These are phyloP conservation scores for Bos indicus DNA, from an alignment of 2,113 vertebrate species.

Conservation along the genomic window DNA sequence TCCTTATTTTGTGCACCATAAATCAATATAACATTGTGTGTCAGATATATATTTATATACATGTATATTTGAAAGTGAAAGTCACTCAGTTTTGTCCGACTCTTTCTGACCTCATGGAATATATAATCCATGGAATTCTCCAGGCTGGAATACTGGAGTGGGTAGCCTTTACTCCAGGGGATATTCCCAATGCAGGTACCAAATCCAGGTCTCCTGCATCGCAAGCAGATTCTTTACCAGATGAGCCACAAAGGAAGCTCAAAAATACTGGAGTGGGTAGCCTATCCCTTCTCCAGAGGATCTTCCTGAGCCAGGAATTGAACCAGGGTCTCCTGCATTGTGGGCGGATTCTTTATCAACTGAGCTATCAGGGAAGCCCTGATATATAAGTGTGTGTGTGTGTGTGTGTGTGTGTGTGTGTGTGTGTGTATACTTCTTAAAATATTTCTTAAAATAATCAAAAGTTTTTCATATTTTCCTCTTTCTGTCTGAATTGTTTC, in stretches of 20 bases:
- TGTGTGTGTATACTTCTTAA: neutral
- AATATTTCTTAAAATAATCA: neutral
- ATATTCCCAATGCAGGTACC: neutral
- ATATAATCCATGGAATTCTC: neutral
- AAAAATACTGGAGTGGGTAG: neutral
- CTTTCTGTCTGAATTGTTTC: neutral
- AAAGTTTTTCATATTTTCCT: neutral
- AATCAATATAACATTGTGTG: neutral
- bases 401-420: neutral
- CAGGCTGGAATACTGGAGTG: neutral
- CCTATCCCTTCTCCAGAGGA: neutral
- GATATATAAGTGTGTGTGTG: neutral
- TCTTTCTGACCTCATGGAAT: neutral
- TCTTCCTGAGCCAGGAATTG: neutral
- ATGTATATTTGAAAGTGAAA: neutral
- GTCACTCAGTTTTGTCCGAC: neutral
- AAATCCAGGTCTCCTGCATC: neutral
- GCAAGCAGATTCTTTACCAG: neutral
- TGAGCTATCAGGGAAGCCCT: neutral
- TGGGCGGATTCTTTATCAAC: neutral
- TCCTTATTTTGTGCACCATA: neutral
- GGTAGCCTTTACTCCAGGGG: neutral
- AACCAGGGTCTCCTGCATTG: neutral
- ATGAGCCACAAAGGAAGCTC: neutral
- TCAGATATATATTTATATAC: neutral